Conservation (phyloP, 2,888 invertebrate species). For the Meghimatium bilineatum region DNA sequence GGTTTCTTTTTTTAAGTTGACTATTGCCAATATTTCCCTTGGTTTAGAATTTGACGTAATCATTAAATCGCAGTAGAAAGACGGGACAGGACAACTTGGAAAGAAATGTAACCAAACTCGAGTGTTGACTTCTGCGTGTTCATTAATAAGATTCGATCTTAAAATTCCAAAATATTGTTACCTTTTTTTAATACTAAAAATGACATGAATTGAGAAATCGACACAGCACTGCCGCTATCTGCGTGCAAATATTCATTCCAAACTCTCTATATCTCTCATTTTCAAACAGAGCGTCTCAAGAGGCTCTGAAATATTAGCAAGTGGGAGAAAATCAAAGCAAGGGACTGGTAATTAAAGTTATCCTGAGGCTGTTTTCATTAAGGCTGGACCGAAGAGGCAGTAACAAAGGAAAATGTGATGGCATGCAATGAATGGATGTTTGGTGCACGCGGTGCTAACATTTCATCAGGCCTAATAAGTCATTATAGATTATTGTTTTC, state of each 20-base stretch:
- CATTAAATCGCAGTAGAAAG: neutral
- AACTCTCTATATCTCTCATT: conserved; percentile 4
- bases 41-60: neutral
- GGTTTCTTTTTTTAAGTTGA: too few species aligned
- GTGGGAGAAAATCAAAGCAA: neutral
- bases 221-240: neutral
- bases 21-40: neutral
- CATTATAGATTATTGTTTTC: neutral
- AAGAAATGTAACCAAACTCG: neutral
- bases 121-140: conserved; percentile 4
- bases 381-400: neutral
- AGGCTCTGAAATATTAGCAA: neutral
- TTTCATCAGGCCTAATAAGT: neutral
- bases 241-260: neutral
- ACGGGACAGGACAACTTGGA: neutral
- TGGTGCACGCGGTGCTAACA: neutral
- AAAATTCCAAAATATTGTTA: neutral
- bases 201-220: neutral
- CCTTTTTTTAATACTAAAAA: neutral
- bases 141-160: conserved; percentile 8
- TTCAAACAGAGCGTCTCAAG: neutral
- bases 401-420: neutral
- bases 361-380: neutral
- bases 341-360: neutral
- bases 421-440: neutral